Evolutionary conservation across 2,113 vertebrate genomes (phyloP).

Genomic region (Talpa occidentalis): DNA sequence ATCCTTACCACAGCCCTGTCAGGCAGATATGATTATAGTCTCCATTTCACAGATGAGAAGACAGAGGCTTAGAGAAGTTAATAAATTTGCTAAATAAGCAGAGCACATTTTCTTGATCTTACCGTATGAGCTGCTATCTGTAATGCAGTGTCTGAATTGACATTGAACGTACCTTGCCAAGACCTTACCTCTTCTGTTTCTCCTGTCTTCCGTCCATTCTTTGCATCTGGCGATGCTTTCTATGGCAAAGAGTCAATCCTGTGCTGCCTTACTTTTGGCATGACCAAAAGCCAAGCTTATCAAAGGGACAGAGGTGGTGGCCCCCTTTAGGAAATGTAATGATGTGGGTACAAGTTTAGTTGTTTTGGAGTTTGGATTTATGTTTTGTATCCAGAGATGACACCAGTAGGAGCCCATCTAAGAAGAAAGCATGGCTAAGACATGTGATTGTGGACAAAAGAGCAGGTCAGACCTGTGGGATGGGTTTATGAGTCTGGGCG

Average conservation of each 20-base stretch:
- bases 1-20: background rate
- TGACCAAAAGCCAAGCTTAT: slow-evolving; percentile 12
- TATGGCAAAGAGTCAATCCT: background rate
- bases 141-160: background rate
- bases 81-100: slow-evolving; percentile 19
- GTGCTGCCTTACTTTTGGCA: background rate
- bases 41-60: slow-evolving; percentile 41
- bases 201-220: background rate
- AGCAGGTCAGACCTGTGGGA: slow-evolving; percentile 65
- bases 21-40: background rate
- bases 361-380: slow-evolving; percentile 4
- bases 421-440: slow-evolving; percentile 15
- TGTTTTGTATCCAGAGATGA: background rate
- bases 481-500: slow-evolving; percentile 58
- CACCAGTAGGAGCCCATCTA: background rate
- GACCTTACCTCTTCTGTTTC: background rate
- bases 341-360: background rate
- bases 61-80: background rate
- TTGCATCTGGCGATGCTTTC: background rate
- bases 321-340: background rate
- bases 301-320: background rate
- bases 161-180: background rate
- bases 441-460: slow-evolving; percentile 29
- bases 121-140: background rate
- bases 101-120: background rate